A percentile compares a stretch with the other conserved stretches of the same genome.
phyloP scores from a whole-genome alignment of 2,113 vertebrate genomes.

The Ellobius talpinus region DNA sequence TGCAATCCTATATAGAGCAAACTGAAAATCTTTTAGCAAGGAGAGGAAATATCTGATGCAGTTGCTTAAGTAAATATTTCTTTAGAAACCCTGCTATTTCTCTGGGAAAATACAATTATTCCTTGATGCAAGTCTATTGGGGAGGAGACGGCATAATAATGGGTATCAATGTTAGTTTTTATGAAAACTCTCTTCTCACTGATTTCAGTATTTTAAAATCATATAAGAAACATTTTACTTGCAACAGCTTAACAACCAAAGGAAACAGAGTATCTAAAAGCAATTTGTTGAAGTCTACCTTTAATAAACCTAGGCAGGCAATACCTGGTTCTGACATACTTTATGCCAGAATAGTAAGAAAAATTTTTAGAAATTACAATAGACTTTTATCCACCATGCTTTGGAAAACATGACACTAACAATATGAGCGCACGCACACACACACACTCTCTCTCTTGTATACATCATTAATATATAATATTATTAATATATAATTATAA shows the following conservation, averaged over 20 bases:
- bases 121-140: constrained; percentile 22
- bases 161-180: constrained; percentile 47
- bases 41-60: constrained; percentile 42
- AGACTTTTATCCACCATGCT: constrained; percentile 64
- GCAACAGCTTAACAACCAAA: constrained; percentile 67
- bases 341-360: constrained; percentile 66
- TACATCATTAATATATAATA: not conserved
- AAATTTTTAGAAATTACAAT: constrained; percentile 65
- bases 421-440: fast-evolving
- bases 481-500: constrained; percentile 12
- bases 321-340: constrained; percentile 41
- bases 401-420: constrained; percentile 55
- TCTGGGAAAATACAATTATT: constrained; percentile 58
- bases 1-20: constrained; percentile 44
- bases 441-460: not conserved
- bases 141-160: constrained; percentile 25
- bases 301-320: constrained; percentile 66
- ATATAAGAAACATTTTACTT: constrained; percentile 56
- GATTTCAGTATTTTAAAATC: constrained; percentile 61
- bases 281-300: constrained; percentile 57
- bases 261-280: constrained; percentile 60
- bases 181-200: constrained; percentile 47
- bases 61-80: constrained; percentile 43
- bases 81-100: constrained; percentile 29
- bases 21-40: constrained; percentile 47